Conservation (phyloP, 1,140 invertebrate species). For the Drosophila varians region DNA sequence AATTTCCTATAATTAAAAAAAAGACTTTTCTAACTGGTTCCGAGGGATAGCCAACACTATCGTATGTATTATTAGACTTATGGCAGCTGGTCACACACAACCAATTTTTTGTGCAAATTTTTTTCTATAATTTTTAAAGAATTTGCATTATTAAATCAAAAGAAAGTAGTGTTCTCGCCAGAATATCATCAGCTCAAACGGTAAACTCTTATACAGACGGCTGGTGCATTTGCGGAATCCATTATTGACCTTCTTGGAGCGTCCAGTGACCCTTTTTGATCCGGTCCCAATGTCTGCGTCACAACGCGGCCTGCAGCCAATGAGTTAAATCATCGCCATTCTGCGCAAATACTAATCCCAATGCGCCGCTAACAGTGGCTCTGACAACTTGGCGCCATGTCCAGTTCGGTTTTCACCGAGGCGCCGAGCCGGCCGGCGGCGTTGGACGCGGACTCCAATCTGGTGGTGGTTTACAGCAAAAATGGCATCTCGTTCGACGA, state of each 20-base stretch:
- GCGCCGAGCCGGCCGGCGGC: slow-evolving; percentile 48
- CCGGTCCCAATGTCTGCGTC: slow-evolving; percentile 58
- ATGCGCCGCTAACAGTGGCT: slow-evolving; percentile 36
- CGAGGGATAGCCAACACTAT: too few species aligned
- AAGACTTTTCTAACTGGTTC: background rate
- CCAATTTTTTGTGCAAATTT: slow-evolving; percentile 57
- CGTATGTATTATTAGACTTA: background rate
- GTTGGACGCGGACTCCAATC: slow-evolving; percentile 63
- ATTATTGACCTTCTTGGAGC: background rate
- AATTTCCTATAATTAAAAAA: too few species aligned
- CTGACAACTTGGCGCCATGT: slow-evolving; percentile 47
- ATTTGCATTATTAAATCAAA: slow-evolving; percentile 46
- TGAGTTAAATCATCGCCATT: slow-evolving; percentile 20
- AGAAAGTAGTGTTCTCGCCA: slow-evolving; percentile 3
- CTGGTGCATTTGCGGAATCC: slow-evolving; percentile 20
- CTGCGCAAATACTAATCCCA: background rate
- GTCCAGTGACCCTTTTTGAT: slow-evolving; percentile 14
- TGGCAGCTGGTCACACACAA: slow-evolving; percentile 45
- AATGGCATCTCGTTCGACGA: slow-evolving; percentile 89
- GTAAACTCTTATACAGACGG: background rate
- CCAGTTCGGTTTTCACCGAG: slow-evolving; percentile 79
- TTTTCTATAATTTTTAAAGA: slow-evolving; percentile 58
- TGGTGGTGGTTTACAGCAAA: slow-evolving; percentile 90
- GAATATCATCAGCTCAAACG: background rate
- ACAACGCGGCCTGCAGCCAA: slow-evolving; percentile 69